These are phyloP conservation scores for Chrysemys picta DNA, from an alignment of 2,113 vertebrate species.

Conservation along the genomic window DNA sequence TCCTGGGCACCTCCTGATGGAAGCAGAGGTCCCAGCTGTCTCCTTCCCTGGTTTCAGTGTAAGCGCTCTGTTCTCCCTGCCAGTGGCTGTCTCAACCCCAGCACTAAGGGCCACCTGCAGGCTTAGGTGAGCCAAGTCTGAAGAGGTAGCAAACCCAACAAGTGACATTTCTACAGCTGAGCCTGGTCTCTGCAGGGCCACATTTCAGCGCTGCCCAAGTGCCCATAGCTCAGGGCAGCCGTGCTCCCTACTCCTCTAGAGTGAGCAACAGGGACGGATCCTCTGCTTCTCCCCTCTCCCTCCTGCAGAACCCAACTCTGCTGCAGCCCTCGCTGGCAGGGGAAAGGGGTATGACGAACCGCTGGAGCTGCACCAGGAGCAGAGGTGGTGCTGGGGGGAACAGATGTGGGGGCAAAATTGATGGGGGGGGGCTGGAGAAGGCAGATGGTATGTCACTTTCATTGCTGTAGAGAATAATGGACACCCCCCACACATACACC, in stretches of 20 bases:
- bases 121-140: background rate
- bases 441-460: background rate
- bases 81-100: background rate
- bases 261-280: background rate
- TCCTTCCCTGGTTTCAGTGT: background rate
- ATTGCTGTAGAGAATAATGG: background rate
- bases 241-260: background rate
- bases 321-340: background rate
- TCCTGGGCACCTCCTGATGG: background rate
- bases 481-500: too few relatives aligned
- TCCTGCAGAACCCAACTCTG: background rate
- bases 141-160: background rate
- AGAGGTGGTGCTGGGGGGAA: background rate
- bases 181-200: background rate
- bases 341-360: background rate
- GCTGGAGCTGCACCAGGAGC: background rate
- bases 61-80: background rate
- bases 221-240: background rate
- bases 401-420: background rate
- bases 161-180: background rate
- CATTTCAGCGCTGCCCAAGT: background rate
- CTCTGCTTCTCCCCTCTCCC: background rate
- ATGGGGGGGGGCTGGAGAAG: background rate
- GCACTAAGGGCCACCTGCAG: background rate
- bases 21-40: background rate